phyloP scores from a whole-genome alignment of 2,888 invertebrate species.

The Cacoxenus indagator region DNA sequence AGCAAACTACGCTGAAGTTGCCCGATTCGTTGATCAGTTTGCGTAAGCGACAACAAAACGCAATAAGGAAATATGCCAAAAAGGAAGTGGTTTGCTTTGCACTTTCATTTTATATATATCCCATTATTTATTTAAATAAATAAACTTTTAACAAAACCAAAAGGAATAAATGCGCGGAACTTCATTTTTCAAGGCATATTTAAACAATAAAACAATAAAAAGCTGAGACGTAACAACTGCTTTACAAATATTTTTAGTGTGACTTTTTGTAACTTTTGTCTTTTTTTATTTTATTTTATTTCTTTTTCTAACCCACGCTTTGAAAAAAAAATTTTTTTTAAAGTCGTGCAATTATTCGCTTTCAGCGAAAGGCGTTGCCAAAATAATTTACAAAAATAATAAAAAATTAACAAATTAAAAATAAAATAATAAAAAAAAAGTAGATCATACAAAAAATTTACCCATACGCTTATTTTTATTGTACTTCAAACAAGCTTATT shows the following conservation, averaged over 20 bases:
- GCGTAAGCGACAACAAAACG: neutral
- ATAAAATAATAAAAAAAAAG: neutral
- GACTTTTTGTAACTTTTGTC: neutral
- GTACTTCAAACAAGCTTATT: too few species aligned
- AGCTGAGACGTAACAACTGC: neutral
- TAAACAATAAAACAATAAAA: neutral
- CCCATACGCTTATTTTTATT: too few species aligned
- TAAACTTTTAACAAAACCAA: neutral
- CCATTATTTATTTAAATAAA: neutral
- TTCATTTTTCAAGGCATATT: neutral
- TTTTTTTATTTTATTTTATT: neutral
- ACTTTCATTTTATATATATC: neutral
- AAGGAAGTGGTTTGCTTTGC: conserved; percentile 1
- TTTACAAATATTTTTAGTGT: neutral
- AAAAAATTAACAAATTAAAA: too few species aligned
- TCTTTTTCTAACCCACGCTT: neutral
- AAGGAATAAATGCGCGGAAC: neutral
- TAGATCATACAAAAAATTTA: neutral
- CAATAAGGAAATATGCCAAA: conserved; percentile 4
- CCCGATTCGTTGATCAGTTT: neutral
- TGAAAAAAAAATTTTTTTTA: too few species aligned
- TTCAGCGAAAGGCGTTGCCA: too few species aligned
- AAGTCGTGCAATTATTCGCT: too few species aligned
- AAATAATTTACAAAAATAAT: too few species aligned
- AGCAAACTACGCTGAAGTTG: neutral